Conservation (phyloP, 2,888 invertebrate genomes). For the Rhamnusium bicolor region DNA sequence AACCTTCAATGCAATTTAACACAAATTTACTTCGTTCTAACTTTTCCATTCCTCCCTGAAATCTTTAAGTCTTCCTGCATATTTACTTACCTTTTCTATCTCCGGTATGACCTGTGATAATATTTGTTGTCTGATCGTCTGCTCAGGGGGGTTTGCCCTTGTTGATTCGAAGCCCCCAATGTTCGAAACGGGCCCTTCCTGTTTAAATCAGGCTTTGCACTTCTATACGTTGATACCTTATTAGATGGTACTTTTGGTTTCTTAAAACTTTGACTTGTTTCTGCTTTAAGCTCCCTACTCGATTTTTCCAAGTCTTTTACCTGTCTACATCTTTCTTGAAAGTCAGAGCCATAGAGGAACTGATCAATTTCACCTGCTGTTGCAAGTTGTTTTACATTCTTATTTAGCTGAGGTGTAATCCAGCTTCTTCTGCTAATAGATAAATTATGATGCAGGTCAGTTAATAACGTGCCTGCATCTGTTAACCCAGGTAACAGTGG, state of each 20-base stretch:
- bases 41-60: neutral
- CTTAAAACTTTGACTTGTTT: neutral
- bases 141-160: neutral
- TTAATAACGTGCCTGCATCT: neutral
- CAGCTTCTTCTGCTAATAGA: neutral
- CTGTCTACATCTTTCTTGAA: neutral
- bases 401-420: neutral
- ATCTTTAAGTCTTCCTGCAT: neutral
- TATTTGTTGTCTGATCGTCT: neutral
- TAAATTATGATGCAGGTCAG: neutral
- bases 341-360: neutral
- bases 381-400: neutral
- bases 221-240: neutral
- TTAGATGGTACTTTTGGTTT: neutral
- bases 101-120: neutral
- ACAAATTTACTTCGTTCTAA: neutral
- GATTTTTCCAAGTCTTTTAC: neutral
- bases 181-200: neutral
- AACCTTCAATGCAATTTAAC: neutral
- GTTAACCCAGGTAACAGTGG: neutral
- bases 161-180: neutral
- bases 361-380: neutral
- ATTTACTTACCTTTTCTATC: slow-evolving; percentile 4
- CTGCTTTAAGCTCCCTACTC: neutral
- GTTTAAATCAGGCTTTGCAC: neutral